Evolutionary conservation across 2,113 vertebrate species (phyloP).

Genomic region (Thamnophis sirtalis): DNA sequence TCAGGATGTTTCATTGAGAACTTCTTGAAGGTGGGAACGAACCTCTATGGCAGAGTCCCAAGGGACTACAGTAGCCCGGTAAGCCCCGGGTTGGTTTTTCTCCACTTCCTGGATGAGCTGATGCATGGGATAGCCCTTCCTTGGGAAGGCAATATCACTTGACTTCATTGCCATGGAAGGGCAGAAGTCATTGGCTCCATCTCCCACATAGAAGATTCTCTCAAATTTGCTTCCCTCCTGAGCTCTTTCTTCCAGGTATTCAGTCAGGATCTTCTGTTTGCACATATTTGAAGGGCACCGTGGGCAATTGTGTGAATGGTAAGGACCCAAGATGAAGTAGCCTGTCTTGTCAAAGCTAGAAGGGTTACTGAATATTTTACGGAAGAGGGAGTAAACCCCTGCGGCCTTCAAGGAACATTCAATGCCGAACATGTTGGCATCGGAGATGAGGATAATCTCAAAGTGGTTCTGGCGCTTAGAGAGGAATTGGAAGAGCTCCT

Average conservation of each 20-base stretch:
- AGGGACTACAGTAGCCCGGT: slow-evolving; percentile 83
- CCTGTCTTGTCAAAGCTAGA: slow-evolving; percentile 81
- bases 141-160: slow-evolving; percentile 83
- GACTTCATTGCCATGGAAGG: slow-evolving; percentile 74
- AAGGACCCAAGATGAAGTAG: slow-evolving; percentile 81
- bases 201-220: slow-evolving; percentile 87
- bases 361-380: slow-evolving; percentile 87
- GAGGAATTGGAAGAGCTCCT: slow-evolving; percentile 84
- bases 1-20: slow-evolving; percentile 69
- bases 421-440: slow-evolving; percentile 90
- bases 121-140: slow-evolving; percentile 91
- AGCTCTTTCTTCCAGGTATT: slow-evolving; percentile 81
- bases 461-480: slow-evolving; percentile 78
- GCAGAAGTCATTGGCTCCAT: slow-evolving; percentile 97
- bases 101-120: slow-evolving; percentile 80
- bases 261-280: slow-evolving; percentile 83
- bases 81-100: slow-evolving; percentile 76
- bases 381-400: slow-evolving; percentile 78
- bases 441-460: slow-evolving; percentile 88
- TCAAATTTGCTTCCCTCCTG: slow-evolving; percentile 81
- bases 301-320: slow-evolving; percentile 86
- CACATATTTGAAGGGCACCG: slow-evolving; percentile 94
- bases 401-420: slow-evolving; percentile 78
- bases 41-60: slow-evolving; percentile 85
- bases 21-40: slow-evolving; percentile 77